Evolutionary conservation across 2,113 vertebrate genomes (phyloP), one percentile per base, ranked within the genome.

Genomic region (Tautogolabrus adspersus): DNA sequence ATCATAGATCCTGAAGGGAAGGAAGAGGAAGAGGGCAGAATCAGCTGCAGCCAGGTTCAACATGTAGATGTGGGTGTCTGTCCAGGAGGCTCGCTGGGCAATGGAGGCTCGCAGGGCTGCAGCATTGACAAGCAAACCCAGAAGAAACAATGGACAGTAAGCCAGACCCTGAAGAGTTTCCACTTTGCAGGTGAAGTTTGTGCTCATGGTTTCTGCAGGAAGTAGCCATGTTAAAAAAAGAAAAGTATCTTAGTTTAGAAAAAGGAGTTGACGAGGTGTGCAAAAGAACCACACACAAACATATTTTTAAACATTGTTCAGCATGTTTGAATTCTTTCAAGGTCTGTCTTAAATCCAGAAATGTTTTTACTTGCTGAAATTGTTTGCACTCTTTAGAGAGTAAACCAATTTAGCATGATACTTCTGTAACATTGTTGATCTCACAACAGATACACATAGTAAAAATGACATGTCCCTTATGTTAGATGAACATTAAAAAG

Each of bases 51-150:
- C 70, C 72, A 94, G 76, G 85, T 93, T 94, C 42, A 93, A 38
- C 87, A 92, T 92, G 87, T 93, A 94, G 77, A 94, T 69, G 67
- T 94, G 92, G 23, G 79, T 93, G 78, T 91, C 90, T 2, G 82
- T 93, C 93, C 92, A 94, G 30, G 55, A 22, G 1, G 9, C 11
- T 30, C 85, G 57, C 42, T 37, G 59, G 52, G 38, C 38, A 2
- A 83, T n/a, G 68, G 92, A 93, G 58, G 83, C 66, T 0, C 30
- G 52, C 23, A 94, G 73, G 46, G 88, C 90, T 7, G 75, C 79
- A 9, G 60, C 15, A 61, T 94, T 93, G 57, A 94, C 49, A 0
- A 89, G 6, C 1, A 93, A 63, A 18, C 92, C 92, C 22, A 90
- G 15, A 11, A 87, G 9, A 49, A 93, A 93, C 57, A 94, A 12